Evolutionary conservation across 1,140 invertebrate genomes (phyloP).

Genomic region (Drosophila chauvacae): DNA sequence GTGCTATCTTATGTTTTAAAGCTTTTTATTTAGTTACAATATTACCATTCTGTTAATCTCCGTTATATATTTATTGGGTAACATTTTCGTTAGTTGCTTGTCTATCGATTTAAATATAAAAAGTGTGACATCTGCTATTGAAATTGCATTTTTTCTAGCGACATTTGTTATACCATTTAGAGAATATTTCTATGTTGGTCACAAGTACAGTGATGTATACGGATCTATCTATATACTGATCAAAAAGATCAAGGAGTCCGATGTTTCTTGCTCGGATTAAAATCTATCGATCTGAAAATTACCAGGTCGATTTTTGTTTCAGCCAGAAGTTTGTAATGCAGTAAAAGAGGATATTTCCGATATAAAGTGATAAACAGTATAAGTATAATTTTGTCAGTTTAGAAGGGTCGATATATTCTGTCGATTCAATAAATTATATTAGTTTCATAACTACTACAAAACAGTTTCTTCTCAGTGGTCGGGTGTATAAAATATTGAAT

Average conservation of each 20-base stretch:
- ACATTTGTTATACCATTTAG: neutral
- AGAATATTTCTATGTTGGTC: conserved; percentile 3
- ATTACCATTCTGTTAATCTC: conserved; percentile 63
- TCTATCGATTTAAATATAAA: conserved; percentile 19
- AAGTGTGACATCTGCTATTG: neutral
- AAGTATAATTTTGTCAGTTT: too few species aligned
- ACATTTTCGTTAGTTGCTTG: neutral
- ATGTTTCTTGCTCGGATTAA: neutral
- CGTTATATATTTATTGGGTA: conserved; percentile 12
- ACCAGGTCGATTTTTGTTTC: neutral
- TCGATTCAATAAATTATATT: too few species aligned
- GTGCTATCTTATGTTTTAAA: conserved; percentile 80
- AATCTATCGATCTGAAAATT: neutral
- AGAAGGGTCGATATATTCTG: too few species aligned
- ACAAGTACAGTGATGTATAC: neutral
- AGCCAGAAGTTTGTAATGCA: neutral
- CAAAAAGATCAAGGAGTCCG: conserved; percentile 1
- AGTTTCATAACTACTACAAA: too few species aligned
- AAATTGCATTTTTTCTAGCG: neutral
- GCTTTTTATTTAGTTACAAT: conserved; percentile 81
- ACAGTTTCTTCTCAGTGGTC: too few species aligned
- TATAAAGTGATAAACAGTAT: too few species aligned
- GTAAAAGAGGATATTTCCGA: too few species aligned
- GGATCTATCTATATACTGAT: conserved; percentile 3
- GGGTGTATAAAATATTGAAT: too few species aligned